Conservation (phyloP, 2,113 vertebrate species). For the Seriola aureovittata region DNA sequence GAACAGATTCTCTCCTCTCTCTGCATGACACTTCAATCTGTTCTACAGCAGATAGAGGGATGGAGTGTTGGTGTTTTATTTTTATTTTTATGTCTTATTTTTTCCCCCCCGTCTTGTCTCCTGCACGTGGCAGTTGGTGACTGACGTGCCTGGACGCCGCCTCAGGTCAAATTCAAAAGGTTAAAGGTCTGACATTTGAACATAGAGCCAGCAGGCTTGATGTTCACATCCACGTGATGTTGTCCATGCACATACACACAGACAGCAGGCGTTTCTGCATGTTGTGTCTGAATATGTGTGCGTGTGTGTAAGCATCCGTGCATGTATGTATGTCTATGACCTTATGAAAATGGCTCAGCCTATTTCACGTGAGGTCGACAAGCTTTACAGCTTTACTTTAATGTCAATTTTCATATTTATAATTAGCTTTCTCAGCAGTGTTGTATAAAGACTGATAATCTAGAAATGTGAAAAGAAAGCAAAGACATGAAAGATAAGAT, state of each 20-base stretch:
- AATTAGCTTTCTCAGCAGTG: background rate
- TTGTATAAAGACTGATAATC: slow-evolving; percentile 18
- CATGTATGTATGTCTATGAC: slow-evolving; percentile 45
- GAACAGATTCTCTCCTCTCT: slow-evolving; percentile 77
- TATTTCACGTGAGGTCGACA: slow-evolving; percentile 46
- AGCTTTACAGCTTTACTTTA: slow-evolving; percentile 20
- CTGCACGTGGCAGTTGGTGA: slow-evolving; percentile 41
- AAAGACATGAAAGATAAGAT: slow-evolving; percentile 21
- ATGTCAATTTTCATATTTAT: slow-evolving; percentile 6
- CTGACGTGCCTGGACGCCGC: slow-evolving; percentile 60
- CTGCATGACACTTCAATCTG: slow-evolving; percentile 81
- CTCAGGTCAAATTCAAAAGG: slow-evolving; percentile 78
- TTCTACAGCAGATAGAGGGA: slow-evolving; percentile 61
- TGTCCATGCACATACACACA: background rate
- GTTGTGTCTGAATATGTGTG: slow-evolving; percentile 22
- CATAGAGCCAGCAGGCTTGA: slow-evolving; percentile 63
- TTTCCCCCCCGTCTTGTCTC: slow-evolving; percentile 1
- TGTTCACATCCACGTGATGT: slow-evolving; percentile 50
- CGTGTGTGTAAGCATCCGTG: slow-evolving; percentile 1
- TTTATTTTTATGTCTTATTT: slow-evolving; percentile 39
- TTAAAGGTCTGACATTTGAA: slow-evolving; percentile 85
- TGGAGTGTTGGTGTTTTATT: slow-evolving; percentile 57
- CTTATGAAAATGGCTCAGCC: slow-evolving; percentile 51
- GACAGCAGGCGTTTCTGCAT: slow-evolving; percentile 14
- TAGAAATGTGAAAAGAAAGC: slow-evolving; percentile 9